phyloP scores from a whole-genome alignment of 2,113 vertebrate genomes.

The Python bivittatus region DNA sequence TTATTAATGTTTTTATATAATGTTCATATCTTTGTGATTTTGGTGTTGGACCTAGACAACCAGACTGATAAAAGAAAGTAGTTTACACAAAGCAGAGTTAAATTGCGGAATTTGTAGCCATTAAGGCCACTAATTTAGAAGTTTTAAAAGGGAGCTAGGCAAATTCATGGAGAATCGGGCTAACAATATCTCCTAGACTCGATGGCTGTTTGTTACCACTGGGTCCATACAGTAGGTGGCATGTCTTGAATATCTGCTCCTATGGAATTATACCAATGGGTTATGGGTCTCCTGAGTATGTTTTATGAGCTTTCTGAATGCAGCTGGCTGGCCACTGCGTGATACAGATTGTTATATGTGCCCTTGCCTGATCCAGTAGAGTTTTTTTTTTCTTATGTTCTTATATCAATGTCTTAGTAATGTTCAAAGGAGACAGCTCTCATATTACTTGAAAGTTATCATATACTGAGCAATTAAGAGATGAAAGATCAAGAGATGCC shows the following conservation, averaged over 20 bases:
- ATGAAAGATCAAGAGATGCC: neutral
- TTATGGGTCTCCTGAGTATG: neutral
- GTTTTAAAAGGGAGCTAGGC: neutral
- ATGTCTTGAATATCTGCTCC: neutral
- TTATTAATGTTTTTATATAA: neutral
- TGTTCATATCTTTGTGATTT: neutral
- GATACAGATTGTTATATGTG: neutral
- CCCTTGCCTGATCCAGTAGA: neutral
- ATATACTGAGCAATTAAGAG: neutral
- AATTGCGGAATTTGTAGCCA: neutral
- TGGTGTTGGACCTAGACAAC: neutral
- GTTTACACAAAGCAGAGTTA: neutral
- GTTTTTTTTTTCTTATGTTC: neutral
- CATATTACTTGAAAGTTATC: neutral
- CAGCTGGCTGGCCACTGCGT: neutral
- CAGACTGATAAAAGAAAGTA: neutral
- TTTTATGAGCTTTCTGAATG: neutral
- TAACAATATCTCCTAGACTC: neutral
- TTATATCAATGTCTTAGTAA: neutral
- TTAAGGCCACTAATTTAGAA: neutral
- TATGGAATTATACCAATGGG: neutral
- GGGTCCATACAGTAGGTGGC: neutral
- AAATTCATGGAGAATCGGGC: neutral
- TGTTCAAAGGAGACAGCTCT: neutral
- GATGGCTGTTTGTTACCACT: neutral